Evolutionary conservation across 2,888 invertebrate genomes (phyloP), one percentile per base, ranked within the genome.

Genomic region (Chymomyza fuscimana): DNA sequence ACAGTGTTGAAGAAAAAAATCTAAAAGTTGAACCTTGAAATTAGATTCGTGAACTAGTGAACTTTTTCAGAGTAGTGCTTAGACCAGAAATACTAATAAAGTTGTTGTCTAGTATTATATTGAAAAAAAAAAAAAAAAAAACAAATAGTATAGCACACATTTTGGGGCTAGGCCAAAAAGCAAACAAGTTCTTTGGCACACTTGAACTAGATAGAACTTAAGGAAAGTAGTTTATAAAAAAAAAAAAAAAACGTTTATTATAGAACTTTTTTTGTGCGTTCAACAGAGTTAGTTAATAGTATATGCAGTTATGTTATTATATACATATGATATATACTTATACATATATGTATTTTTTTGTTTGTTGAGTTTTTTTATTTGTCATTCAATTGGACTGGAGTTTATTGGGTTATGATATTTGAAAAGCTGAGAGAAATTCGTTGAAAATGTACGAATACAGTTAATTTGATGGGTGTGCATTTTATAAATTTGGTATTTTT

Each of bases 381-480:
- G 52, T 46, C 40, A 46, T 46, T 46, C 40, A 46, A 12, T 46
- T 46, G 40, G 4, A 46, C 12, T 46, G 40, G 12, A 46, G 40
- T 46, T 32, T 32, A 32, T 32, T 32, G 32, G 32, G 32, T 1
- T 36, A 36, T 36, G 36, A 36, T 36, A 7, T 36, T 46, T 10
- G 10, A 46, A 12, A 46, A 46, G 10, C 40, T 46, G 12, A 46
- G n/a, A 46, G 40, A 46, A 12, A 12, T 46, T 46, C 40, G 4
- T 46, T 46, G 52, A 19, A 10, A 54, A 54, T 54, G 19, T 54
- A 15, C 19, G 19, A 54, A 58, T 29, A 12, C 9, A 58, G 25
- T 19, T 58, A 22, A 58, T 58, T 58, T 69, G 69, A 72, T 65
- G 40, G 9, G 36, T 46, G 52, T 32, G 29, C 16, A 32, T 15